These are phyloP conservation scores for Halcyon malimbica DNA, from an alignment of 2,113 vertebrate genomes.

Conservation along the genomic window DNA sequence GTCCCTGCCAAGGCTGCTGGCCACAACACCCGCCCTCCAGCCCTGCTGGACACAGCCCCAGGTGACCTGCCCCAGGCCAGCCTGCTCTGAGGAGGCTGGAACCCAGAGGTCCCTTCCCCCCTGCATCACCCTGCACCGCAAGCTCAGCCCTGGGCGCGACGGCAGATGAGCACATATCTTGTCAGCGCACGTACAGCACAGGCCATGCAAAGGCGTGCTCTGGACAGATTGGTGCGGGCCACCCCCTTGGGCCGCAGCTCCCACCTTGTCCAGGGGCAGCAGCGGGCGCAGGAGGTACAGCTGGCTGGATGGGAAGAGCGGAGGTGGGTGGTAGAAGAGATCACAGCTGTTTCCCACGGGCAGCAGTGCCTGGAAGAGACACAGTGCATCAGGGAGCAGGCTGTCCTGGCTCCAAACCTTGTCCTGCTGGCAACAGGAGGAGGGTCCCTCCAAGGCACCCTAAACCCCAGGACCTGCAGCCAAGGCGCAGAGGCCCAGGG, in stretches of 20 bases:
- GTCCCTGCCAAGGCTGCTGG: background rate
- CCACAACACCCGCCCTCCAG: background rate
- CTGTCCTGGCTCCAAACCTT: background rate
- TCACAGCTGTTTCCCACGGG: conserved; percentile 82
- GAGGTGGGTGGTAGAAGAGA: conserved; percentile 86
- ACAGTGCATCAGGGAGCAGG: background rate
- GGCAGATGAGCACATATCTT: rapidly evolving
- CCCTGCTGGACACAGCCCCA: background rate
- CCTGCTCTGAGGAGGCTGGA: background rate
- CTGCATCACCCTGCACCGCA: background rate
- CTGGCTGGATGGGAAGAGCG: conserved; percentile 82
- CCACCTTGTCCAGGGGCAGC: conserved; percentile 83
- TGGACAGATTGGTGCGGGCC: too few relatives aligned
- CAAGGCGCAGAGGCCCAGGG: rapidly evolving
- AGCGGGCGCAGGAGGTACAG: conserved; percentile 83
- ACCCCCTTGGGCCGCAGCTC: rapidly evolving
- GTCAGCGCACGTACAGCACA: background rate
- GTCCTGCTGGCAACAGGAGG: background rate
- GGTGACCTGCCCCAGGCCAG: background rate
- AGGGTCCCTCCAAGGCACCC: background rate
- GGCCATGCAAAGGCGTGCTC: background rate
- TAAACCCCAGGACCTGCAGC: background rate
- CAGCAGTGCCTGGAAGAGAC: conserved; percentile 79
- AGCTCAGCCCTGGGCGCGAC: background rate
- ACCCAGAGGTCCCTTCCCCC: background rate